phyloP scores from a whole-genome alignment of 2,888 invertebrate genomes.

The Tenodera sinensis region DNA sequence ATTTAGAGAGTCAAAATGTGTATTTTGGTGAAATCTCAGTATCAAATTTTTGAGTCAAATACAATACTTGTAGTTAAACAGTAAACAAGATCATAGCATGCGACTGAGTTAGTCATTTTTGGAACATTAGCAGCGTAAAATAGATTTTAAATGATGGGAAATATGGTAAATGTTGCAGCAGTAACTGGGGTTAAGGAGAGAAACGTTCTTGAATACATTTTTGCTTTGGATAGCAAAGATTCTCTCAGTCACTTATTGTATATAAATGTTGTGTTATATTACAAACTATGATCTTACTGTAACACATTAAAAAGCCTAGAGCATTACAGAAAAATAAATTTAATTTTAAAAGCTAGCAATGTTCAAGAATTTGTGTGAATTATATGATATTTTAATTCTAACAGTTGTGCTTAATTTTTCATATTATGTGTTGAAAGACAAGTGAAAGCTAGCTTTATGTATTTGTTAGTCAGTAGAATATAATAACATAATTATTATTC shows the following conservation, averaged over 20 bases:
- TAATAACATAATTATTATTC: not conserved
- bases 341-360: not conserved
- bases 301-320: not conserved
- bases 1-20: no score
- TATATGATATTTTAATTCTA: not conserved
- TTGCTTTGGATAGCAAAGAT: not conserved
- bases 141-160: no score
- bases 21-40: no score
- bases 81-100: no score
- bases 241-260: not conserved
- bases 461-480: not conserved
- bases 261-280: not conserved
- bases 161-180: no score
- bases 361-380: not conserved
- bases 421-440: not conserved
- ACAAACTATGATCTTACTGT: not conserved
- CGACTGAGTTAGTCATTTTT: no score
- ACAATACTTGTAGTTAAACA: no score
- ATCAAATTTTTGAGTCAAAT: no score
- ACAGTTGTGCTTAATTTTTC: not conserved
- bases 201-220: not conserved
- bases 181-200: no score
- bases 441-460: not conserved
- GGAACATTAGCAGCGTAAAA: no score
- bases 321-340: not conserved